Evolutionary conservation across 2,888 invertebrate species (phyloP), one percentile per base, ranked within the genome.

Genomic region (Dichetophora obliterata): DNA sequence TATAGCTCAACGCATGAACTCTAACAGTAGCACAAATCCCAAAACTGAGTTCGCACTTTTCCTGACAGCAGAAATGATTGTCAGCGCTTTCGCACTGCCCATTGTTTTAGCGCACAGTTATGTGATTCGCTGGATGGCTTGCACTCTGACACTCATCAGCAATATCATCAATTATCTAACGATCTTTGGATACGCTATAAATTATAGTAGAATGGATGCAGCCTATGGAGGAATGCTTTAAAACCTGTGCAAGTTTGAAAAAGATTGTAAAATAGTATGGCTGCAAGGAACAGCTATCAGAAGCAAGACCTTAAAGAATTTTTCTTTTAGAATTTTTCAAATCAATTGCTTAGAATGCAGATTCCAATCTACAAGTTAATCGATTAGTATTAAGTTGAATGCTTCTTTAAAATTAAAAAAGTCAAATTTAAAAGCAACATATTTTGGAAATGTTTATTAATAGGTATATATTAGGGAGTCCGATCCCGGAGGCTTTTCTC

Each of bases 41-140:
- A 95, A 95, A 87, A 92, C 96, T 89, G 99, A 99, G 89, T 91
- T 96, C 71, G 96, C 97, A 1, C 93, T 98, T 82, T 99, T 99
- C 88, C 90, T 98, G 73, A 98, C 99, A 0, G 96, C 98, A 91
- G 98, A 98, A 59, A 94, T 99, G 85, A 93, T 99, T 24, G 93
- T 99, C 74, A 98, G 98, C 82, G 96, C 98, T 0, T 98, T 98
- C 90, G 98, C 95, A n/a, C 91, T 99, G 81, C 99, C 99, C 0
- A 95, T 99, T 80, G 95, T 99, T 0, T 90, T 99, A 82, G 97
- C 98, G 22, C 93, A 97, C 87, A 93, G 95, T 79, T 91, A 90
- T 80, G 91, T 91, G 82, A 98, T 98, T 83, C 85, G 91, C 84
- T 93, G 93, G 93, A 94, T 95, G 50, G 96, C 98, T 2, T 97